Percentiles rank a stretch among this genome's conserved stretches.
Evolutionary conservation across 2,888 invertebrate species (phyloP).

Genomic region (Drosophila vallismaia): DNA sequence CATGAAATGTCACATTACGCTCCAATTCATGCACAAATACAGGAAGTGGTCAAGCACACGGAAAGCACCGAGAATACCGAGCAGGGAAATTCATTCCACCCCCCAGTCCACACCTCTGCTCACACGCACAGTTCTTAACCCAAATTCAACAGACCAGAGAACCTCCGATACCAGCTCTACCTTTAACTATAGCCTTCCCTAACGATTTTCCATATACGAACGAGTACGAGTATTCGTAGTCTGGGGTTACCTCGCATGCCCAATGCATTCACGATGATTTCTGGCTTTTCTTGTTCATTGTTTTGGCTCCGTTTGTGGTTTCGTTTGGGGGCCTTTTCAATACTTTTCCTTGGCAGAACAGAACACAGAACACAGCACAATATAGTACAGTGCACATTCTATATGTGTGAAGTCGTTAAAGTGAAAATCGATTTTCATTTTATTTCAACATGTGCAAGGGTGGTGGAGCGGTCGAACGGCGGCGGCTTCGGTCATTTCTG

Average conservation of each 20-base stretch:
- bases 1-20: constrained; percentile 73
- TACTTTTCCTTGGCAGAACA: constrained; percentile 33
- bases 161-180: background rate
- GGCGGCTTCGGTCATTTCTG: constrained; percentile 38
- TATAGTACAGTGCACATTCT: constrained; percentile 17
- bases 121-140: constrained; percentile 48
- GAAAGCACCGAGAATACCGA: constrained; percentile 21
- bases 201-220: constrained; percentile 7
- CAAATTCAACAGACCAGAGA: constrained; percentile 33
- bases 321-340: constrained; percentile 54
- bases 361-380: background rate
- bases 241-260: constrained; percentile 41
- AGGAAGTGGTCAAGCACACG: constrained; percentile 68
- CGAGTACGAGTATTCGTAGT: background rate
- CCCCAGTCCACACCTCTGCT: background rate
- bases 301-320: constrained; percentile 63
- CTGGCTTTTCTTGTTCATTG: constrained; percentile 44
- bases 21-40: constrained; percentile 70
- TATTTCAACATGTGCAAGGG: constrained; percentile 69
- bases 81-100: constrained; percentile 15
- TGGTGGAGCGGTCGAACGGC: background rate
- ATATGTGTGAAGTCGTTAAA: constrained; percentile 78
- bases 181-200: background rate
- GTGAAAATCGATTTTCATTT: constrained; percentile 79
- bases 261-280: constrained; percentile 47